These are phyloP conservation scores for Saguinus oedipus DNA, from an alignment of 2,797 vertebrate species.

Conservation along the genomic window DNA sequence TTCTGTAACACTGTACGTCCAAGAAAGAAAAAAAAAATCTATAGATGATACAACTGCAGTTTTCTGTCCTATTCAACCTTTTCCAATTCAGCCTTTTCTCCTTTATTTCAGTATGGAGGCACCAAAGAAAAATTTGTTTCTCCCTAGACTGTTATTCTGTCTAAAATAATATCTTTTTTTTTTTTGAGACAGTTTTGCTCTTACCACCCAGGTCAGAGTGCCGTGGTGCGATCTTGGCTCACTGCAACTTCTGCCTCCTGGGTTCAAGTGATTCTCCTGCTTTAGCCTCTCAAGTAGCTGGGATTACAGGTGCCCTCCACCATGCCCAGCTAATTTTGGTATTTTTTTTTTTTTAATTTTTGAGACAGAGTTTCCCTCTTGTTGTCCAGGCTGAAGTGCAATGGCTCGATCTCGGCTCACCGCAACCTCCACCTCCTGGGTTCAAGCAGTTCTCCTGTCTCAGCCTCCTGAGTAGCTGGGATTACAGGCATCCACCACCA, in stretches of 20 bases:
- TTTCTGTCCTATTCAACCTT: background rate
- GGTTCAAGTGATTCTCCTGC: background rate
- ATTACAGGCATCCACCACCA: no score
- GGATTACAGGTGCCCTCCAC: no score
- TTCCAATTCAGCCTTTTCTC: background rate
- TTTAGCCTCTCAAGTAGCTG: no score
- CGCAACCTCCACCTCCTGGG: no score
- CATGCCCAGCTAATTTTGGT: background rate
- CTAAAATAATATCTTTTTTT: background rate
- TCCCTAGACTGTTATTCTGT: background rate
- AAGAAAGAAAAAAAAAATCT: background rate
- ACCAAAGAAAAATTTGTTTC: slow-evolving; percentile 74
- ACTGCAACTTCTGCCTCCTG: background rate
- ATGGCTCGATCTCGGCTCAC: no score
- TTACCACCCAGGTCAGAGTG: background rate
- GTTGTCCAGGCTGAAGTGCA: no score
- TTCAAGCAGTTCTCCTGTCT: no score
- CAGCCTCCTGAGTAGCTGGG: no score
- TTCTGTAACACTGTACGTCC: background rate
- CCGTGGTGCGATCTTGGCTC: no score
- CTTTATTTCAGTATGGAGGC: slow-evolving; percentile 88
- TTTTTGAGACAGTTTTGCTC: background rate
- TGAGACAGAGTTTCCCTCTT: no score
- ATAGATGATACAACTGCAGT: background rate
- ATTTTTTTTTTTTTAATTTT: no score